Base-by-base conservation (phyloP, 2,113 vertebrate genomes). In the Puntigrus tetrazona region DNA sequence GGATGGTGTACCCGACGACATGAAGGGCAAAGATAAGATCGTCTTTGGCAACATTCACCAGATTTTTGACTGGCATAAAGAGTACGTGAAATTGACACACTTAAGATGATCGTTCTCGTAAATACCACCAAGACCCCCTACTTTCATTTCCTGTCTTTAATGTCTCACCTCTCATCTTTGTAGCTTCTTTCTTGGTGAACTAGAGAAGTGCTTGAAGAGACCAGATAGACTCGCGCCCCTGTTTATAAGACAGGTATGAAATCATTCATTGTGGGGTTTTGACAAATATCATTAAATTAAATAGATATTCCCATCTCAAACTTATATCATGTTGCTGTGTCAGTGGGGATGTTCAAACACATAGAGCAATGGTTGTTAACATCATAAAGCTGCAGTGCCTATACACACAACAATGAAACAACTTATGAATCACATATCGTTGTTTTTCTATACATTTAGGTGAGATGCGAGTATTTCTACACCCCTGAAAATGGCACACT, bases 21-120 rank as follows among this genome's bases (percentile, higher is more conserved):
- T 99, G 98, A 99, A 99, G 91, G 98, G 98, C 81, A 99, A 99
- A 91, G 98, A 99, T 93, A 99, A 99, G 92, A 98, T 99, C 31
- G 96, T 99, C 47, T 99, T 99, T 88, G 98, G 98, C 88, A 99
- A 99, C 93, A 97, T 99, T 90, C 96, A 98, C 89, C 98, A 99
- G 91, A 99, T 99, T 88, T 99, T 96, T 22, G 98, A 99, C 92
- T 99, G 97, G 97, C 98, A 99, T 95, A 96, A 95, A 95, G 98
- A 99, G 98, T 99, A 96, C 0, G 97, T 94, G 27, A 25, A 59
- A 29, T 16, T 29, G 3, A 50, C 27, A 13, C 43, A 74, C 10
- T 27, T 29, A 2, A 7, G 18, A 20, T 38, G 36, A 8, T 22
- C 16, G 22, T 29, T 27, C 34, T 34, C 10, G 22, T n/a, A 34